These are phyloP conservation scores for Phyllostomus hastatus DNA, from an alignment of 2,113 vertebrate species.

Conservation along the genomic window DNA sequence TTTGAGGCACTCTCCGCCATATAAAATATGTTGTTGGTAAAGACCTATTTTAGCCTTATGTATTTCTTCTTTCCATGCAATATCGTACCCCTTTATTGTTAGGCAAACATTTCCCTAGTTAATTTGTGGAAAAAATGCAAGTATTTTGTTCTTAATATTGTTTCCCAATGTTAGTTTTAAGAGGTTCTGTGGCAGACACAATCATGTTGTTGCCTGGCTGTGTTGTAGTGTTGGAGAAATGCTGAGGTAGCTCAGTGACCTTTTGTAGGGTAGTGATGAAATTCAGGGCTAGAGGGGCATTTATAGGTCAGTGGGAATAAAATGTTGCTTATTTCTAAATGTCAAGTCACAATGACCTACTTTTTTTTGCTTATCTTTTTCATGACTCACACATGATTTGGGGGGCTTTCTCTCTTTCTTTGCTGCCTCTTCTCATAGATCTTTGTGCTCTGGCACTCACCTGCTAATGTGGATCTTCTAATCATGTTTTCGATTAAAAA, in stretches of 20 bases:
- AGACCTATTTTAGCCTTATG: not conserved
- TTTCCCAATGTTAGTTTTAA: not conserved
- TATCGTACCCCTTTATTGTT: not conserved
- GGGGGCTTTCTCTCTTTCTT: not conserved
- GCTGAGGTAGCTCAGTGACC: not conserved
- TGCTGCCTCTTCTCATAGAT: not conserved
- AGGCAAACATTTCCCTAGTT: not conserved
- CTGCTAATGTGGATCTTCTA: not conserved
- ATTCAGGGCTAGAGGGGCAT: not conserved
- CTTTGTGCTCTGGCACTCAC: not conserved
- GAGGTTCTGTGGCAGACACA: not conserved
- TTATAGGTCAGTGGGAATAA: not conserved
- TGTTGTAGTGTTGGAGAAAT: not conserved
- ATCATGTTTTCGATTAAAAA: conserved; percentile 12
- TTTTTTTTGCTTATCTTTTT: conserved; percentile 35
- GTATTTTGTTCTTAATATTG: not conserved
- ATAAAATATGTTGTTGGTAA: not conserved
- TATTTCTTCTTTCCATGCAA: not conserved
- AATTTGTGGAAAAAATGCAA: not conserved
- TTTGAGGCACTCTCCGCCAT: not conserved
- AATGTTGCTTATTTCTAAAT: conserved; percentile 36
- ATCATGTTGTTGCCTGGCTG: not conserved
- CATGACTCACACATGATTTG: not conserved
- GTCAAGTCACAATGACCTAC: conserved; percentile 14
- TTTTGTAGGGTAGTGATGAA: conserved; percentile 5